Evolutionary conservation across 2,113 vertebrate genomes (phyloP), one percentile per base, ranked within the genome.

Genomic region (Mesocricetus auratus): DNA sequence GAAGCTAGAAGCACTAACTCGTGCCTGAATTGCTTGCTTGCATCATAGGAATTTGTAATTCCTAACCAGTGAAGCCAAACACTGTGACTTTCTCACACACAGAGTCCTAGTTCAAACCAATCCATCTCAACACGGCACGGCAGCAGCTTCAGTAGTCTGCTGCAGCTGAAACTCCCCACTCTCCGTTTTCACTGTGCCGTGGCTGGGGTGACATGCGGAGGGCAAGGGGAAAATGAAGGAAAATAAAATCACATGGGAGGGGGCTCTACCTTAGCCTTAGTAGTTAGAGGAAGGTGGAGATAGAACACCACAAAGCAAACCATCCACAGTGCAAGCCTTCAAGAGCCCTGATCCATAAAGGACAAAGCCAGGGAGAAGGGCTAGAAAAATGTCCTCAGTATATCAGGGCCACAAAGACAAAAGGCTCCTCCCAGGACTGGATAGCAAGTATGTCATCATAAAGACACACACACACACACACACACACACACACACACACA

Each of bases 1-100:
- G 47, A 47, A 7, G 1, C 47, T 45, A 1, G 0, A 26, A 31
- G n/a, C n/a, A n/a, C n/a, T n/a, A 1, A 11, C 7, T 26, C 45
- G 4, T 6, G 1, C 42, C 68, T 68, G 68, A 24, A 47, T 31
- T 58, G 45, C 5, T 17, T 50, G 36, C 39, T 79, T 42, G 2
- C 42, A 22, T 39, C 5, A 2, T 1, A 64, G 62, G 39, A 83
- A 68, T 26, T 29, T 5, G 50, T 22, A n/a, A 36, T n/a, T 12
- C 86, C 91, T 83, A 78, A 47, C n/a, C 78, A 83, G 53, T 62
- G 62, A 89, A 87, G n/a, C 12, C 3, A 4, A 68, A 95, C 50
- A 74, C 16, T 10, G 36, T n/a, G 68, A 36, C 29, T 60, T 77
- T 82, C 91, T 81, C 82, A 66, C 45, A 11, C 58, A 78, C 12